Base-by-base conservation (phyloP, 2,113 vertebrate genomes). In the Narcine bancroftii region DNA sequence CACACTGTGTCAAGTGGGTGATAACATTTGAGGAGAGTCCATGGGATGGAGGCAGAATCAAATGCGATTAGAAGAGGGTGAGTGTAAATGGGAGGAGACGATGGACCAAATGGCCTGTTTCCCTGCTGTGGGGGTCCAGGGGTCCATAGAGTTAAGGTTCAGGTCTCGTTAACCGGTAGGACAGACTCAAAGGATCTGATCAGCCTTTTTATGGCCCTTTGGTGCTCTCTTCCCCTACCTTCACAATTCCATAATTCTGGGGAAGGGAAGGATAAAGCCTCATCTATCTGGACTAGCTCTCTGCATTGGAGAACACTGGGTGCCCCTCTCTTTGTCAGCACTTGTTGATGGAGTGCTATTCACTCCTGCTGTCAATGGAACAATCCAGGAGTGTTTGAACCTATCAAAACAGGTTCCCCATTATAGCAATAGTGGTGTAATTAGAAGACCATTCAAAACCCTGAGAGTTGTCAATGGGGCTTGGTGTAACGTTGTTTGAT, bases 291-390 rank as follows among this genome's bases (percentile, higher is more conserved):
- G 5, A 13, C 47, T 29, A 9, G 29, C 47, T n/a, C 6, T 33
- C 33, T 24, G 19, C 36, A n/a, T 36, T 29, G 15, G 53, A 36
- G 81, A 6, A 42, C 53, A 36, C 53, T 2, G 17, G 2, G 1
- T 60, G 53, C 53, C 39, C 53, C 17, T 87, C 53, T 39, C 81
- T 60, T 2, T 3, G 24, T 5, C 26, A 93, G 93, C 93, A 93
- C 94, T 94, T 93, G 79, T 92, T 93, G 94, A 93, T 92, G 94
- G 94, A 93, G 93, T 92, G 94, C 94, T 93, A 93, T 93, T 93
- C 92, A 92, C 93, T 94, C 94, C 94, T 92, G 92, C 94, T 93
- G 93, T 93, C 92, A 92, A 94, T 93, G 42, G 94, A 94, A 94
- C 93, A 94, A 92, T 92, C 0, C 93, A 93, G 6, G 92, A 60